Percentiles rank a stretch among this genome's conserved stretches.
These are phyloP conservation scores for Drosophila aldrichi DNA, from an alignment of 2,888 invertebrate species.

Conservation along the genomic window DNA sequence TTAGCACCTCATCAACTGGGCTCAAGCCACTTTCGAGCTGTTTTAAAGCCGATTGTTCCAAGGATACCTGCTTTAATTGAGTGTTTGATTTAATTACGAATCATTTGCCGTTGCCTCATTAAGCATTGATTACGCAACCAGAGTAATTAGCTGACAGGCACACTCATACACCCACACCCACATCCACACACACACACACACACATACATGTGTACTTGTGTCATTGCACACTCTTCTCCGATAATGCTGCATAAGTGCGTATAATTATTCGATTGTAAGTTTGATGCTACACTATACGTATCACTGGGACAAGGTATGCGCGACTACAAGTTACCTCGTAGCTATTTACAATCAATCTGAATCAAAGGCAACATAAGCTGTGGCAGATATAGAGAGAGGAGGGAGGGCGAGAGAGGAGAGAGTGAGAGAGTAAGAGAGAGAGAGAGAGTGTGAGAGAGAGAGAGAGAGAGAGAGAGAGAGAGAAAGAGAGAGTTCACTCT, in stretches of 20 bases:
- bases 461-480: no score
- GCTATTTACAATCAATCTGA: not conserved
- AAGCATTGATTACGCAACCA: constrained; percentile 70
- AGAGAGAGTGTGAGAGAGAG: no score
- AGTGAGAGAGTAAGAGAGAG: no score
- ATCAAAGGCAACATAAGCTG: not conserved
- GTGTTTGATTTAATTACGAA: constrained; percentile 77
- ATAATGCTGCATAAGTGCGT: not conserved
- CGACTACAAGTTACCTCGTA: not conserved
- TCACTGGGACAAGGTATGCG: not conserved
- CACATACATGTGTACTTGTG: constrained; percentile 61
- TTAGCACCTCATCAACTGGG: constrained; percentile 45
- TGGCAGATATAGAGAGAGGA: not conserved
- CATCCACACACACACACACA: constrained; percentile 36
- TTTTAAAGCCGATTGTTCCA: constrained; percentile 25
- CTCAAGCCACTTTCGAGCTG: constrained; percentile 25
- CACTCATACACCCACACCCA: constrained; percentile 14
- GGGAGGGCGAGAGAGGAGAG: no score
- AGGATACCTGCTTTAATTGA: constrained; percentile 60
- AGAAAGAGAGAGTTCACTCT: no score
- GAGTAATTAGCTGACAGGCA: constrained; percentile 63
- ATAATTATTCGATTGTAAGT: constrained; percentile 25
- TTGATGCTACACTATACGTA: constrained; percentile 2
- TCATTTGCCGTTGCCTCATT: constrained; percentile 65
- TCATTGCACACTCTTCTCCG: constrained; percentile 46